Base-by-base conservation (phyloP, 2,113 vertebrate species). In the Pontoporia blainvillei region DNA sequence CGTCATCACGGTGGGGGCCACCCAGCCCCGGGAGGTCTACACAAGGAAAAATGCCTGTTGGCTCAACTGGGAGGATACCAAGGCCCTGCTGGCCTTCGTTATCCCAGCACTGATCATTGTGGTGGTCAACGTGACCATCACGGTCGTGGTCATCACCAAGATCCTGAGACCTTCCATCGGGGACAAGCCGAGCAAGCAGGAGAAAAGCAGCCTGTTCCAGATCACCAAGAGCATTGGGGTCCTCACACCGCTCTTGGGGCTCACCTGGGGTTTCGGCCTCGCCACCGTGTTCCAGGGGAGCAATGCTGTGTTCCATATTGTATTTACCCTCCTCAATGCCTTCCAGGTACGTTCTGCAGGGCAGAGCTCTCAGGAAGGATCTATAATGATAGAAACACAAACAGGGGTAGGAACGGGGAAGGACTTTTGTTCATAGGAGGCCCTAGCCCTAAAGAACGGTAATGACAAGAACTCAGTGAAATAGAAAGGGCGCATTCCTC, bases 71-170 rank as follows among this genome's bases (percentile, higher is more conserved):
- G 0, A 69, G 0, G 71, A 99, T 1, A 97, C 98, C 59, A 99
- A 99, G 86, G 99, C 99, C 31, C 97, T 99, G 69, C 96, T 98
- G 96, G 98, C 99, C 7, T 99, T 99, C 0, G 17, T 99, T 67
- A 54, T 99, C 66, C 99, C 99, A 0, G 98, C 99, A 0, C 97
- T 99, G 86, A 94, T 98, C 21, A 99, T 99, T 3, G 98, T 99
- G 90, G 86, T 98, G 8, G 92, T 99, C 1, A 99, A 99, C 31
- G 29, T 99, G 25, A 98, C 99, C 91, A 98, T 99, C 54, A 99
- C 99, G 0, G 23, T 98, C 0, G 98, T 99, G 87, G 99, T 99
- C 25, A 98, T 99, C 97, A 98, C 98, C 95, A 99, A 99, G 98
- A 99, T 99, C 75, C 6, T 99, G 66, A 98, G 98, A 95, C 99